Conservation (phyloP, 1,140 invertebrate genomes). For the Ceratoteleas bidentatus region DNA sequence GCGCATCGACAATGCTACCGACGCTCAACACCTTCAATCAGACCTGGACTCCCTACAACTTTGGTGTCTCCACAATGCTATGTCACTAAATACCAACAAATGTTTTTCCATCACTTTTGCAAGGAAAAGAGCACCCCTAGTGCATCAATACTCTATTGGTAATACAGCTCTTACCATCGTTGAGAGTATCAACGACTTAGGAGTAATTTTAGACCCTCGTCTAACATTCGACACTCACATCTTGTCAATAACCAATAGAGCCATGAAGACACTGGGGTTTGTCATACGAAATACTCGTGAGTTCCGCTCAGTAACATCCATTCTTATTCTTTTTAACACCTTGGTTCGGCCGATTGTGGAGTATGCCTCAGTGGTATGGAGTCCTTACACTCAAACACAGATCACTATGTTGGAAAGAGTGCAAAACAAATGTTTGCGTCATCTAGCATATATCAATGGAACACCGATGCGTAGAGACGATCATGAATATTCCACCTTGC, state of each 20-base stretch:
- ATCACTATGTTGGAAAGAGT: background rate
- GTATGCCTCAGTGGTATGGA: background rate
- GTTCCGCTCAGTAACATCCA: background rate
- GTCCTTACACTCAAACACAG: background rate
- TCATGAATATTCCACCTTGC: background rate
- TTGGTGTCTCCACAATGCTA: background rate
- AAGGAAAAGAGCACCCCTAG: too few species aligned
- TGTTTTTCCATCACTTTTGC: too few species aligned
- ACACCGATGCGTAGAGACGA: background rate
- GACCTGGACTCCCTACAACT: background rate
- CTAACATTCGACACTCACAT: too few species aligned
- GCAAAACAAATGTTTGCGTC: background rate
- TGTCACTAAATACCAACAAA: background rate
- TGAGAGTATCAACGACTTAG: too few species aligned
- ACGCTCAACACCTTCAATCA: background rate
- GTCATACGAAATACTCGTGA: background rate
- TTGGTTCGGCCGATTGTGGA: background rate
- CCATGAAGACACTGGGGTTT: background rate
- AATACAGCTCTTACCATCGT: too few species aligned
- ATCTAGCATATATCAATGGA: background rate
- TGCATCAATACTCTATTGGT: too few species aligned
- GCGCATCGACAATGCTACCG: background rate
- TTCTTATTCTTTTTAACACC: background rate
- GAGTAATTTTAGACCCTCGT: too few species aligned
- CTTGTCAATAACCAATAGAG: too few species aligned